phyloP scores from a whole-genome alignment of 1,140 invertebrate species.

The Nasonia longicornis region DNA sequence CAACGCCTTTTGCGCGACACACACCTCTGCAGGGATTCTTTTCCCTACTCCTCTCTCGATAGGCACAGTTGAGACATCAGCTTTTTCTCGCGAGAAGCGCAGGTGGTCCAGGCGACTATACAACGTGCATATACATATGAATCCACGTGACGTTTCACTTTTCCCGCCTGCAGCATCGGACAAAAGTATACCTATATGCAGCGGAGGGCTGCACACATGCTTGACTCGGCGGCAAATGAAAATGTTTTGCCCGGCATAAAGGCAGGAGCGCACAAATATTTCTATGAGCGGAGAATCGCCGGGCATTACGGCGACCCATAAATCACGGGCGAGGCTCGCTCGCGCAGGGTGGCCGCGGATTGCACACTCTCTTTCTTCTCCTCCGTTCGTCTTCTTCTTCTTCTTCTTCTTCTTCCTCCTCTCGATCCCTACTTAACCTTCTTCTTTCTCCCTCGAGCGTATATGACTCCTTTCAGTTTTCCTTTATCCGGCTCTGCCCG shows the following conservation, averaged over 20 bases:
- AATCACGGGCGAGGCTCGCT: slow-evolving; percentile 55
- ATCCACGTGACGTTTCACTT: slow-evolving; percentile 24
- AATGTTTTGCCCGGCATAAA: slow-evolving; percentile 55
- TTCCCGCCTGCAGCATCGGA: neutral
- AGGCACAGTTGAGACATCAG: slow-evolving; percentile 19
- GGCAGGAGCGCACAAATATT: slow-evolving; percentile 55
- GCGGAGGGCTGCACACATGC: neutral
- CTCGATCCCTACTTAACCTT: slow-evolving; percentile 11
- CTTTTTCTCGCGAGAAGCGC: slow-evolving; percentile 20
- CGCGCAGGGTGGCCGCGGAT: slow-evolving; percentile 58
- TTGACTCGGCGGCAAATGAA: slow-evolving; percentile 52
- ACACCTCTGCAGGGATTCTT: neutral
- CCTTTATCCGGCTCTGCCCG: neutral
- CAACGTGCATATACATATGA: neutral
- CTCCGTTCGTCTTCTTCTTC: neutral
- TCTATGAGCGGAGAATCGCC: slow-evolving; percentile 58
- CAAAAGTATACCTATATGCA: neutral
- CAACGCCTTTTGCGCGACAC: neutral
- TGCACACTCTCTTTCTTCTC: slow-evolving; percentile 15
- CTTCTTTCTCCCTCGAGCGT: neutral
- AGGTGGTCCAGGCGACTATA: neutral
- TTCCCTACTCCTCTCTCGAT: neutral
- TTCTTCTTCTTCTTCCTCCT: slow-evolving; percentile 6
- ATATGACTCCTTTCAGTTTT: slow-evolving; percentile 6
- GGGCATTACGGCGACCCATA: slow-evolving; percentile 58